Conservation (phyloP, 2,113 vertebrate genomes). For the Felis chaus region DNA sequence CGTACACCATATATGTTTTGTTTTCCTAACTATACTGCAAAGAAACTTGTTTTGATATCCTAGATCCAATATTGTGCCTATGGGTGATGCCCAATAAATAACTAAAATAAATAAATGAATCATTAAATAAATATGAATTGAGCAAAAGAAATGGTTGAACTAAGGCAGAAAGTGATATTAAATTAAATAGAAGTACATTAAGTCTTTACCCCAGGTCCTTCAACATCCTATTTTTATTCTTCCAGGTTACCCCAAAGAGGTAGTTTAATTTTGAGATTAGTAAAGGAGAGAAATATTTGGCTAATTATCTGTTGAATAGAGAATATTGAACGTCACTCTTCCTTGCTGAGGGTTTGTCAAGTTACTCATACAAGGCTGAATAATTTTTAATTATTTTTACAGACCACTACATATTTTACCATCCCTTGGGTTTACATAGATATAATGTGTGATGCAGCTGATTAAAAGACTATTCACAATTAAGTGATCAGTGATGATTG, state of each 20-base stretch:
- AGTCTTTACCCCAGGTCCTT: background rate
- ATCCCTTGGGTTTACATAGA: background rate
- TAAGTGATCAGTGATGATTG: background rate
- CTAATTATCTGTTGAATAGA: background rate
- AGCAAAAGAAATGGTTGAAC: background rate
- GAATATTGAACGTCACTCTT: background rate
- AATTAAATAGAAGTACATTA: background rate
- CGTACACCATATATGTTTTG: background rate
- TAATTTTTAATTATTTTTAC: background rate
- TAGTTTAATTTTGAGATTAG: background rate
- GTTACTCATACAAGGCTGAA: background rate
- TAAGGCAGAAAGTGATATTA: background rate
- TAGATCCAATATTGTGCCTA: background rate
- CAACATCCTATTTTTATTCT: background rate
- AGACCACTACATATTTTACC: background rate
- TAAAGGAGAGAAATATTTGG: background rate
- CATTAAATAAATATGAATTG: background rate
- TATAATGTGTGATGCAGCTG: background rate
- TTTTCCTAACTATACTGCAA: background rate
- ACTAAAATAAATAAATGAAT: background rate
- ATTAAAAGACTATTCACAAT: background rate
- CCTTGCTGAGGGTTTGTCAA: background rate
- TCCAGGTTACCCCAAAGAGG: background rate
- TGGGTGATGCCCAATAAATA: background rate
- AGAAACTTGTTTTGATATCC: background rate